phyloP scores from a whole-genome alignment of 2,113 vertebrate species.

The Pedetes capensis region DNA sequence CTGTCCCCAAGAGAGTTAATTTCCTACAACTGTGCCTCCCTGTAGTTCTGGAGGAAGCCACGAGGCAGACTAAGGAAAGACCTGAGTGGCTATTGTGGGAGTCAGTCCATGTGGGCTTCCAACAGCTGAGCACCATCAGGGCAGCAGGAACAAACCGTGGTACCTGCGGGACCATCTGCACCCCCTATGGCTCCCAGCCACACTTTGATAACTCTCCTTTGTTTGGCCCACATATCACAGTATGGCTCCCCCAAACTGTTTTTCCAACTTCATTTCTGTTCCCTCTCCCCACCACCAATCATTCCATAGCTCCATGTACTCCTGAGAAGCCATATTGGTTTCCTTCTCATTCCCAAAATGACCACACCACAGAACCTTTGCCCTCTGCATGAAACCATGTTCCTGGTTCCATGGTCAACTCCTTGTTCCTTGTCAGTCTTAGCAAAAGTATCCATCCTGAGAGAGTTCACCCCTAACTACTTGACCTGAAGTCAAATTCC shows the following conservation, averaged over 20 bases:
- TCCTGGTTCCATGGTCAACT: too few species aligned
- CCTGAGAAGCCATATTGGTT: background rate
- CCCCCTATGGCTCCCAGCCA: background rate
- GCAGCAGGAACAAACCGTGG: background rate
- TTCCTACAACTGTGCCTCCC: background rate
- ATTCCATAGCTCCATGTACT: background rate
- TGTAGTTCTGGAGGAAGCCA: background rate
- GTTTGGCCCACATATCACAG: background rate
- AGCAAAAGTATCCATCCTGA: background rate
- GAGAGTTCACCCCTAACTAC: background rate
- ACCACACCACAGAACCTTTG: background rate
- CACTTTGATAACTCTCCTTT: background rate
- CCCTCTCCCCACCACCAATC: too few species aligned
- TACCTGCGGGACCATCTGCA: accelerated
- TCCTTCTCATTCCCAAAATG: background rate
- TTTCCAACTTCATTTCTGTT: background rate
- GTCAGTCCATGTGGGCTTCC: background rate
- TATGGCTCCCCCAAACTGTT: background rate
- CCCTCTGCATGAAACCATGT: background rate
- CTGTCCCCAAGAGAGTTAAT: background rate
- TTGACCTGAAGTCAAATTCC: background rate
- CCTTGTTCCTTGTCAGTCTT: background rate
- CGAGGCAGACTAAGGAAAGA: background rate
- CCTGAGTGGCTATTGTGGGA: too few species aligned
- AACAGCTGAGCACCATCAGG: background rate